phyloP scores from a whole-genome alignment of 2,113 vertebrate genomes.

The Formicarius rufipectus region DNA sequence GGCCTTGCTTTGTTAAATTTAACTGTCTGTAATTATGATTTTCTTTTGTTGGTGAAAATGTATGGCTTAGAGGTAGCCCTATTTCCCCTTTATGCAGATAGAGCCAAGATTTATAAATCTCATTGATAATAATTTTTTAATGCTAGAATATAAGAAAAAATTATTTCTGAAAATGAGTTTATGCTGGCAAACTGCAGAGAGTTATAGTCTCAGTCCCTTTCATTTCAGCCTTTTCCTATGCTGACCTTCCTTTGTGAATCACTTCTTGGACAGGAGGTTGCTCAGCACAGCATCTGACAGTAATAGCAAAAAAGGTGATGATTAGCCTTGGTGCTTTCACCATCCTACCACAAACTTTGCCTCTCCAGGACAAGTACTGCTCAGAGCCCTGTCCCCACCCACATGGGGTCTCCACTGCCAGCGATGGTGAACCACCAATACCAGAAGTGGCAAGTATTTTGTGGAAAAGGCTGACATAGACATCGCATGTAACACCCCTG shows the following conservation, averaged over 20 bases:
- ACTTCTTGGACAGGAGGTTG: neutral
- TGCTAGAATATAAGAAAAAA: neutral
- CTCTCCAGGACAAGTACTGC: neutral
- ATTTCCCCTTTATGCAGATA: neutral
- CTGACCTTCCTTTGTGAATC: neutral
- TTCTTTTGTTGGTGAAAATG: neutral
- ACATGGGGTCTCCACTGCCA: neutral
- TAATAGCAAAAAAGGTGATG: neutral
- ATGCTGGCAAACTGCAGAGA: neutral
- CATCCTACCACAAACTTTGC: neutral
- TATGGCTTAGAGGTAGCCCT: neutral
- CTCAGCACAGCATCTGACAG: neutral
- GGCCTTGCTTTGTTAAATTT: neutral
- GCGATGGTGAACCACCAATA: rapidly evolving
- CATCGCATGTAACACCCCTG: rapidly evolving
- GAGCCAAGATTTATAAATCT: neutral
- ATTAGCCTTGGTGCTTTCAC: neutral
- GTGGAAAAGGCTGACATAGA: neutral
- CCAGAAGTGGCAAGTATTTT: neutral
- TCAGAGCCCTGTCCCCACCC: neutral
- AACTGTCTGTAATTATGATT: neutral
- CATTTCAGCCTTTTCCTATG: neutral
- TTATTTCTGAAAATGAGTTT: neutral
- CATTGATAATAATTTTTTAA: neutral
- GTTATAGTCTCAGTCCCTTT: neutral